Base-by-base conservation (phyloP, 2,888 invertebrate species). In the Melanostoma scalare region DNA sequence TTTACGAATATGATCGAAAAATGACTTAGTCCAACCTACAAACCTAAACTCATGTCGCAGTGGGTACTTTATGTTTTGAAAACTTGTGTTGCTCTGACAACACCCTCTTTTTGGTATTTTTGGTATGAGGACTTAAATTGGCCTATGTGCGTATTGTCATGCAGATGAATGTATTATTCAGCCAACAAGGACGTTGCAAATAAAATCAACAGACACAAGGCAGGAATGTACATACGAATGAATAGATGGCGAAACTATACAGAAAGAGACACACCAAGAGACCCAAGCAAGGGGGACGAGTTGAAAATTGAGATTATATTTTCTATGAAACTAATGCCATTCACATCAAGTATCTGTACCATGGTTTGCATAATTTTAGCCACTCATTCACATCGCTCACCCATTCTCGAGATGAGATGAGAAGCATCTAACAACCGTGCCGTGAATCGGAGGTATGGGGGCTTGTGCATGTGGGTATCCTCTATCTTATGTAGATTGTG, bases 161-260 rank as follows among this genome's bases (percentile, higher is more conserved):
- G 85, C 85, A 84, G 84, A 84, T 84, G 84, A 78, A 79, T 84
- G 84, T 84, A 84, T 84, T 84, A 84, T 84, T 84, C 84, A 84
- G 78, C 65, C 79, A 84, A 78, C 79, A 84, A 79, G 84, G 84
- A 84, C 79, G 74, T 71, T 53, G 67, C 75, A 79, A 67, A 84
- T 67, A 78, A 84, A 84, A 84, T 75, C 84, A 84, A 84, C 79
- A 82, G 72, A 74, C 71, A 71, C 74, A 55, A 63, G 67, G 65
- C 77, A 56, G 63, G 55, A 72, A 76, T 81, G 76, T 72, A 65
- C 52, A 63, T 75, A 69, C 48, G 50, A 50, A 63, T 20, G 20
- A 20, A 20, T 20, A 20, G 20, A 20, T 20, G 20, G 20, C 20
- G 20, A 44, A 73, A 53, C 63, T 35, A 63, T 50, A 63, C 50